These are phyloP conservation scores for Nomia melanderi DNA, from an alignment of 1,140 invertebrate species.

Conservation along the genomic window DNA sequence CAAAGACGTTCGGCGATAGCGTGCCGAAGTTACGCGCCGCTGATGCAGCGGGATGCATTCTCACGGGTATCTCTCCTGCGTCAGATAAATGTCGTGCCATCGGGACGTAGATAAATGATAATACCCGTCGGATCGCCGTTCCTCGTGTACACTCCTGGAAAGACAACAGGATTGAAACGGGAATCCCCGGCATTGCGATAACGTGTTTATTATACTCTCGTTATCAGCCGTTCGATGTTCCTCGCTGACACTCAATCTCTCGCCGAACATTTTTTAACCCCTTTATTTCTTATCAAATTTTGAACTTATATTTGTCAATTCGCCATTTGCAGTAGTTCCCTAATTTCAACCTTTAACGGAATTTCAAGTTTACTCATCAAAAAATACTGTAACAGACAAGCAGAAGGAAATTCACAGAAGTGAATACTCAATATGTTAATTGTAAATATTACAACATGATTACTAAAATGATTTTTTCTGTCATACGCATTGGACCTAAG, in stretches of 20 bases:
- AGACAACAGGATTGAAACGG: constrained; percentile 54
- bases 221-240: background rate
- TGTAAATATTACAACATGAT: too few species aligned
- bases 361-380: too few species aligned
- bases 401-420: too few species aligned
- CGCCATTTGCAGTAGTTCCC: too few species aligned
- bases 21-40: constrained; percentile 20
- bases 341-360: too few species aligned
- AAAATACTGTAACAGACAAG: too few species aligned
- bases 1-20: constrained; percentile 1
- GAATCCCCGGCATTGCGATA: constrained; percentile 32
- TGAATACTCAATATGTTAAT: too few species aligned
- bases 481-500: too few species aligned
- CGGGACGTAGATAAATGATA: constrained; percentile 42
- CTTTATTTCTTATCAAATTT: too few species aligned
- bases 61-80: constrained; percentile 41
- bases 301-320: too few species aligned
- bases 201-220: constrained; percentile 37
- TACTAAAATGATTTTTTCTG: too few species aligned
- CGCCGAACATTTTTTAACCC: background rate
- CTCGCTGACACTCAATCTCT: background rate
- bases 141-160: constrained; percentile 17
- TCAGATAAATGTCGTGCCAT: constrained; percentile 45
- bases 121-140: constrained; percentile 47
- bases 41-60: constrained; percentile 48